Base-by-base conservation (phyloP, 2,797 vertebrate species). In the Luscinia megarhynchos region DNA sequence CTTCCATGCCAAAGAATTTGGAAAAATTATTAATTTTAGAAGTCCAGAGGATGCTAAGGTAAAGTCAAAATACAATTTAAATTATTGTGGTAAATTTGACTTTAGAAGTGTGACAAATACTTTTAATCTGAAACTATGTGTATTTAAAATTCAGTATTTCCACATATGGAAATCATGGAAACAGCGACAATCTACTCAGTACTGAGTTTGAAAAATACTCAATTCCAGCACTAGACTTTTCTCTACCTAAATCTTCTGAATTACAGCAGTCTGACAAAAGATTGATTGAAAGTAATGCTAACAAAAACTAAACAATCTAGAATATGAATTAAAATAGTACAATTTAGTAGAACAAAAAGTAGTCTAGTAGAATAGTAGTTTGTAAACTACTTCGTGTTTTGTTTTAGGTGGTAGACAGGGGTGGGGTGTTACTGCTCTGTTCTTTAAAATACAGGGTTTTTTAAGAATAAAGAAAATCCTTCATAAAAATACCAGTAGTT, bases 11-110 rank as follows among this genome's bases (percentile, higher is more conserved):
- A 99, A 99, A 97, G 99, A 99, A 97, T 99, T 99, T 98, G 99
- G 99, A 92, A 99, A 99, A 98, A 99, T 99, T 95, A 99, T 99
- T 97, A 99, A 99, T 97, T 99, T 99, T 96, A 99, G 84, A 98
- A 98, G 97, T 81, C 97, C 99, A 48, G 98, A 99, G 89, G 98
- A 99, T 93, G 99, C 99, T 86, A 99, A 97, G 98, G 99, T 99
- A 98, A 98, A 96, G 94, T 95, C 23, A 95, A 93, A 78, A 61
- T 77, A 48, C 12, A 70, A 5, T 30, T 74, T 55, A 27, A 61
- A 19, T 66, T 73, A 29, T 22, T 21, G 8, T 69, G 43, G 38
- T 85, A 55, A 73, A 45, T 79, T 76, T 67, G 29, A 23, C 30
- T 53, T 74, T 3, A 55, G 61, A 87, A 57, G 9, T 40, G 2